A percentile compares a stretch with the other conserved stretches of the same genome.
Conservation (phyloP, 2,888 invertebrate species). For the Limnephilus marmoratus region DNA sequence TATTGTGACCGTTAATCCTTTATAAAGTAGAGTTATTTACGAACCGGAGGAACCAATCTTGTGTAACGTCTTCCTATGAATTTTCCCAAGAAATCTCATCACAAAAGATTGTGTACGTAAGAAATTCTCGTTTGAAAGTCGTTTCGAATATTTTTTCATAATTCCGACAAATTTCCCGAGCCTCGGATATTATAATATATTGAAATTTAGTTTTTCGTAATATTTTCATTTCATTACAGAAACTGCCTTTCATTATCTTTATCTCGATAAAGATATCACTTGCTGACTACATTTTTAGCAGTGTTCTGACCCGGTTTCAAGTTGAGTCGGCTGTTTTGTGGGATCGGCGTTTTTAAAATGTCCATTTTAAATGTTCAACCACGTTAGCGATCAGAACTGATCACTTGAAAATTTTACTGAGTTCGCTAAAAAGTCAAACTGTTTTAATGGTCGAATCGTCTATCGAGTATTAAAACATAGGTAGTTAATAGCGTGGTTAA, state of each 20-base stretch:
- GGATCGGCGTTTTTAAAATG: background rate
- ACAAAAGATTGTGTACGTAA: conserved; percentile 2
- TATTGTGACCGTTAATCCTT: too few relatives aligned
- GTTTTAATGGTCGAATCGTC: background rate
- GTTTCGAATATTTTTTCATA: background rate
- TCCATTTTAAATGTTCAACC: background rate
- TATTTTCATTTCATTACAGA: background rate
- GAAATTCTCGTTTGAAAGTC: background rate
- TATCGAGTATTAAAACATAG: background rate
- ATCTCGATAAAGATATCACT: background rate
- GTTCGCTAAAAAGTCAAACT: background rate
- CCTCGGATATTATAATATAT: background rate
- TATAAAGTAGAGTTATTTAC: too few relatives aligned
- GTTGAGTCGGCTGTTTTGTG: background rate
- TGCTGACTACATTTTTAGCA: background rate
- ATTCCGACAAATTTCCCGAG: background rate
- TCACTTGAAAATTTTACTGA: background rate
- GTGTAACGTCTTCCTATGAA: background rate
- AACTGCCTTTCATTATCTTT: background rate
- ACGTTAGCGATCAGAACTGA: background rate
- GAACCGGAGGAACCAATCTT: background rate
- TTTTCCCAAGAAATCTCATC: background rate
- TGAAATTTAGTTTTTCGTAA: background rate
- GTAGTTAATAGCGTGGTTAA: too few relatives aligned
- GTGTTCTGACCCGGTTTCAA: background rate